Evolutionary conservation across 1,140 invertebrate genomes (phyloP).

Genomic region (Drosophila eugracilis): DNA sequence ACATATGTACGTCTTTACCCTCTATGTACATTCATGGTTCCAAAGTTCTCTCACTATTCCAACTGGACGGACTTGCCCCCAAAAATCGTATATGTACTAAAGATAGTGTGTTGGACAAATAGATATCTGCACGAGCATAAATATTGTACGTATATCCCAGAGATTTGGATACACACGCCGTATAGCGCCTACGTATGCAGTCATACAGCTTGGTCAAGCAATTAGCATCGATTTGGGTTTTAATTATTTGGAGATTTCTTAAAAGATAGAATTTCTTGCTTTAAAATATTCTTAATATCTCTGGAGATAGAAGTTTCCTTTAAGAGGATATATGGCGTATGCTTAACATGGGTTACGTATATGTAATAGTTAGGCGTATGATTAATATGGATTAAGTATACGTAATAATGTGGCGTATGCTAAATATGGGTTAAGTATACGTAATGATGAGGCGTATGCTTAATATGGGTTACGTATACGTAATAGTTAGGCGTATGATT

Average conservation of each 20-base stretch:
- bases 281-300: background rate
- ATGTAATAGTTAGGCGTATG: background rate
- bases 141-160: conserved; percentile 22
- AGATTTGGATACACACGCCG: conserved; percentile 21
- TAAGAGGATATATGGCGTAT: too few species aligned
- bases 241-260: background rate
- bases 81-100: conserved; percentile 42
- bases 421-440: background rate
- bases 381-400: background rate
- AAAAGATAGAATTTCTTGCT: background rate
- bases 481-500: background rate
- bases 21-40: background rate
- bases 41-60: conserved; percentile 17
- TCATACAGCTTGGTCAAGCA: background rate
- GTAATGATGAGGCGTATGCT: background rate
- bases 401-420: background rate
- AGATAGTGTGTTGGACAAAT: conserved; percentile 17
- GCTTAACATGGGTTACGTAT: background rate
- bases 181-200: conserved; percentile 11
- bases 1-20: background rate
- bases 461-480: background rate
- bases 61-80: conserved; percentile 52
- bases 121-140: conserved; percentile 29
- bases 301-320: background rate
- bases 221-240: conserved; percentile 2